Evolutionary conservation across 1,140 invertebrate genomes (phyloP), one percentile per base, ranked within the genome.

Genomic region (Mactra quadrangularis): DNA sequence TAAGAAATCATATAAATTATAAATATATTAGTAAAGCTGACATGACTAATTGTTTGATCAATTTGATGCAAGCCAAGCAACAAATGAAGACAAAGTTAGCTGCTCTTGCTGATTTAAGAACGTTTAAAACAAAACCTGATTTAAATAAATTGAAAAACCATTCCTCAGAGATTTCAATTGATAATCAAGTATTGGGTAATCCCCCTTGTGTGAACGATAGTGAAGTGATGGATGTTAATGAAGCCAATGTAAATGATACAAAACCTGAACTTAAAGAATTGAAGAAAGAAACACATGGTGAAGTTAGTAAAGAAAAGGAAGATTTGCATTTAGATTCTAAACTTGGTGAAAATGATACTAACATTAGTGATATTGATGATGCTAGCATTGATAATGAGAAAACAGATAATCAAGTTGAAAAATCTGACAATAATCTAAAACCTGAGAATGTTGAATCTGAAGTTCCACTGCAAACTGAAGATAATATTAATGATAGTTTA

Each of bases 1-100:
- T 95, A 27, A 89, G 94, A n/a, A 92, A 90, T 79, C 94, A 95
- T 87, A 92, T 95, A 4, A 94, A 95, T 82, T 91, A 92, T 81
- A 89, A 92, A 70, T 94, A 94, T 86, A 85, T 95, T 6, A 92
- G 93, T 22, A 88, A 92, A 45, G 87, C 84, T n/a, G 90, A 90
- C 60, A 83, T 90, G 2, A 74, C 74, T n/a, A 87, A 88, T 72
- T 90, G 88, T 70, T 84, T 87, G 55, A 88, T 91, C 4, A 82
- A 85, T n/a, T 47, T 85, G 25, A 71, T 75, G 25, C 82, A 87
- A 33, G 86, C 86, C 45, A 77, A 82, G 41, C 60, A 74, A 0
- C 31, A 72, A 3, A 83, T 84, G 27, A 41, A 60, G 33, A 33
- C 15, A 15, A 75, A 52, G 41, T 29, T 41, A 19, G 29, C 11